Evolutionary conservation across 2,797 vertebrate genomes (phyloP).

Genomic region (Calcarius lapponicus): DNA sequence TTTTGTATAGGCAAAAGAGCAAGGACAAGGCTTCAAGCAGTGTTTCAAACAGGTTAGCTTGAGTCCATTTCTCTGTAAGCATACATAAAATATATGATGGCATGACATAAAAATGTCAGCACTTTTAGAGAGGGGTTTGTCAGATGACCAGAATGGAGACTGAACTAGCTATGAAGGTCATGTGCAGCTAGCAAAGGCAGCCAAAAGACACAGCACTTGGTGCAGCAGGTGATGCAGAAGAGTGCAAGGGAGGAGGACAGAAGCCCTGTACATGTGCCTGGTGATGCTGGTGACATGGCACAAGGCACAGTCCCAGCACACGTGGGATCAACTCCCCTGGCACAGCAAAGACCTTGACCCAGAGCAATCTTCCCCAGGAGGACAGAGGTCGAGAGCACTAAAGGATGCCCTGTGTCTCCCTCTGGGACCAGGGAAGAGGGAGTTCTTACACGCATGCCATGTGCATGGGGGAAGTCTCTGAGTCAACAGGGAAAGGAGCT

Average conservation of each 20-base stretch:
- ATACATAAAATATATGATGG: not conserved
- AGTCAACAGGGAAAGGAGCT: not conserved
- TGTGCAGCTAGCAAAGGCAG: not conserved
- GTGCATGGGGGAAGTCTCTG: accelerated
- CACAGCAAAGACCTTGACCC: not conserved
- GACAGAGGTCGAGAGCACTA: not conserved
- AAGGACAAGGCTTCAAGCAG: not conserved
- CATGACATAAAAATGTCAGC: not conserved
- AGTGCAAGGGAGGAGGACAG: not conserved
- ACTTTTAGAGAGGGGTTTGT: not conserved
- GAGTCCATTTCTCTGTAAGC: not conserved
- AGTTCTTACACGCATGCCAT: not conserved
- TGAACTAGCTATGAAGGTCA: not conserved
- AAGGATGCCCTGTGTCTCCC: not conserved
- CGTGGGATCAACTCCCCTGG: not conserved
- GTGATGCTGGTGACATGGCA: not conserved
- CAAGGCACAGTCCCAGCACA: accelerated
- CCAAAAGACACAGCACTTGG: not conserved
- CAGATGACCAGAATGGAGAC: not conserved
- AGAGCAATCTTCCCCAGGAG: not conserved
- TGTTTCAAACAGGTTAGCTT: not conserved
- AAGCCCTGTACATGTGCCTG: not conserved
- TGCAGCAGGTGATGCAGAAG: not conserved
- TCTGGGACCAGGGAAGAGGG: not conserved
- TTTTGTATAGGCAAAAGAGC: not conserved